Evolutionary conservation across 23 tunicate genomes (phyloP), one percentile per base, ranked within the genome.

Genomic region (Trididemnum miniatum): DNA sequence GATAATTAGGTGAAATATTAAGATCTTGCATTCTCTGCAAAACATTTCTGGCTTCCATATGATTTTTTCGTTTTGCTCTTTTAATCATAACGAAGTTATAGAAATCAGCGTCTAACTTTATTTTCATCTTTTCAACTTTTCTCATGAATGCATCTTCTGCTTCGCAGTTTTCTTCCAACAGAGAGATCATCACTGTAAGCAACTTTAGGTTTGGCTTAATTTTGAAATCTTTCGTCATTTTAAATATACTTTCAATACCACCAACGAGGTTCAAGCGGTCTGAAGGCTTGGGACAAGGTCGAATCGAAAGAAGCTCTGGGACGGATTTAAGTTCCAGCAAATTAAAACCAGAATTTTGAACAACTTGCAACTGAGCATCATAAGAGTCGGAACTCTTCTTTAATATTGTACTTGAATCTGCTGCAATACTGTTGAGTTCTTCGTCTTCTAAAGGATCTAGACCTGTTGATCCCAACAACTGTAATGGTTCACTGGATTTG

Each of bases 231-330:
- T 84, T 84, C 65, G 88, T 36, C 25, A 88, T 35, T 3, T 84
- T 59, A 7, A 93, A 65, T 1, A 93, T 34, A 40, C 59, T 35
- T 0, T 65, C 66, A 35, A 82, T 34, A 33, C 98, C 98, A 18
- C 98, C 98, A 20, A 93, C 59, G 52, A 93, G 65, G 2, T 65
- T 66, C 9, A 93, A 39, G 31, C 92, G 66, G 5, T 85, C 78
- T 30, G 65, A 76, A 20, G 97, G 87, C 22, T 77, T 65, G 2
- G 71, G 60, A 76, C 97, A 91, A 34, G 71, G n/a, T 28, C 59
- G 31, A 26, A 91, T 74, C 22, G 89, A 77, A 2, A 34, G 64
- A 15, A 85, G 3, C 2, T 37, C 31, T 3, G 3, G n/a, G 3
- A 15, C 2, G 7, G 18, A 2, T 9, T 9, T 67, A 30, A 38